phyloP scores from a whole-genome alignment of 2,113 vertebrate species.

The Promerops cafer region DNA sequence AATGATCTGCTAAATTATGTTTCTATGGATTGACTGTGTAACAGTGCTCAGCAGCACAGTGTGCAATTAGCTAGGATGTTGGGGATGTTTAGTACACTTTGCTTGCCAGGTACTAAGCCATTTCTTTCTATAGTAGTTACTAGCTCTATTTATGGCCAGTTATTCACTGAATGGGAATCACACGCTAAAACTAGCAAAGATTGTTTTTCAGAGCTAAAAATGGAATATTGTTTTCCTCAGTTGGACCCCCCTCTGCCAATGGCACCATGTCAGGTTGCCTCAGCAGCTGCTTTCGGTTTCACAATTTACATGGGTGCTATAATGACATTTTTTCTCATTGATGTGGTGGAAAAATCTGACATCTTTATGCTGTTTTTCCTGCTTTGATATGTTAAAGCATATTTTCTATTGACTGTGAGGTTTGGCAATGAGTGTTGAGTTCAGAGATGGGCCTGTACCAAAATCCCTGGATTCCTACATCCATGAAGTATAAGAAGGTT shows the following conservation, averaged over 20 bases:
- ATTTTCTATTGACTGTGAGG: slow-evolving; percentile 40
- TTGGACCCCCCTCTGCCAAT: slow-evolving; percentile 24
- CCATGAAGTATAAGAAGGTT: neutral
- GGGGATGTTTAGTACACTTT: neutral
- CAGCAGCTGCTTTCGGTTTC: slow-evolving; percentile 55
- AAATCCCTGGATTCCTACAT: neutral
- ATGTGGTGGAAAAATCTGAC: slow-evolving; percentile 40
- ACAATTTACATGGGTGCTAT: slow-evolving; percentile 35
- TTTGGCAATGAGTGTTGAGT: slow-evolving; percentile 8
- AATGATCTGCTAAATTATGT: neutral
- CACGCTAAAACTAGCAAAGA: slow-evolving; percentile 40
- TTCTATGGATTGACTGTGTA: neutral
- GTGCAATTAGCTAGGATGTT: neutral
- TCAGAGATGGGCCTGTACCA: neutral
- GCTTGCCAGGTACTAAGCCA: neutral
- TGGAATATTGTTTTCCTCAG: slow-evolving; percentile 48
- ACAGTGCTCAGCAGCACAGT: neutral
- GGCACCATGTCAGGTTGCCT: slow-evolving; percentile 41
- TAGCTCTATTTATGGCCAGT: slow-evolving; percentile 41
- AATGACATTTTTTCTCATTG: slow-evolving; percentile 24
- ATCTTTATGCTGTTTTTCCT: slow-evolving; percentile 19
- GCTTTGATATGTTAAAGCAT: slow-evolving; percentile 20
- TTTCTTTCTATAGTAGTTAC: neutral
- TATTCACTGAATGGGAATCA: slow-evolving; percentile 34
- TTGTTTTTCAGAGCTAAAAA: slow-evolving; percentile 56